Evolutionary conservation across 2,797 vertebrate genomes (phyloP), one percentile per base, ranked within the genome.

Genomic region (Centroberyx gerrardi): DNA sequence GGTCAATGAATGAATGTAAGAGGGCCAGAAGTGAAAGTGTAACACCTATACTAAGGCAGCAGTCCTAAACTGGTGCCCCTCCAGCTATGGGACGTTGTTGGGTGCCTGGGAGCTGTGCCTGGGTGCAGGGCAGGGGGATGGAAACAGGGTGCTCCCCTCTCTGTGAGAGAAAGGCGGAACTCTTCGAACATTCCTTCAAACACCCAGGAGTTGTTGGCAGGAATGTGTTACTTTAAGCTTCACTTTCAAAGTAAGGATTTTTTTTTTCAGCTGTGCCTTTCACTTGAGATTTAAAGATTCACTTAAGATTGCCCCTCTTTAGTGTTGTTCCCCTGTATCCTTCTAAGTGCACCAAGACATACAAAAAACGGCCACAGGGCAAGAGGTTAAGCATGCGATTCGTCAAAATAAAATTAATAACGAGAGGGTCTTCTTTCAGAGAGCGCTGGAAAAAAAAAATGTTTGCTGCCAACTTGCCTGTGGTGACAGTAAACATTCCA

Each of bases 401-500:
- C 78, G 83, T 95, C 93, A 93, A 94, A 94, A 93, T 94, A 92
- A 94, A 94, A 95, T 94, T 92, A 94, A 95, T 95, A 95, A 93
- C 59, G 80, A 86, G 85, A 90, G 85, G 78, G 84, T 88, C 87
- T 93, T 93, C 87, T 92, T 82, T 92, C 78, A 76, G 82, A 93
- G 93, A 94, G 90, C 86, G 84, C 78, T 82, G 83, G 81, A 90
- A 65, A 92, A 94, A 90, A 82, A 86, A 88, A 85, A 92, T 96
- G 96, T 97, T 97, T 96, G 94, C 95, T 90, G 66, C 95, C 94
- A 93, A 94, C 94, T 80, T 94, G 94, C 95, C 96, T 95, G 93
- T 94, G 95, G 96, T 95, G 96, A 96, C 91, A 90, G 96, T 96
- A 96, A 98, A 97, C 97, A 99, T 97, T 96, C 96, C 95, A 90